Percentiles rank a stretch among this genome's conserved stretches.
Evolutionary conservation across 2,888 invertebrate genomes (phyloP).

Genomic region (Ectropis crepuscularia): DNA sequence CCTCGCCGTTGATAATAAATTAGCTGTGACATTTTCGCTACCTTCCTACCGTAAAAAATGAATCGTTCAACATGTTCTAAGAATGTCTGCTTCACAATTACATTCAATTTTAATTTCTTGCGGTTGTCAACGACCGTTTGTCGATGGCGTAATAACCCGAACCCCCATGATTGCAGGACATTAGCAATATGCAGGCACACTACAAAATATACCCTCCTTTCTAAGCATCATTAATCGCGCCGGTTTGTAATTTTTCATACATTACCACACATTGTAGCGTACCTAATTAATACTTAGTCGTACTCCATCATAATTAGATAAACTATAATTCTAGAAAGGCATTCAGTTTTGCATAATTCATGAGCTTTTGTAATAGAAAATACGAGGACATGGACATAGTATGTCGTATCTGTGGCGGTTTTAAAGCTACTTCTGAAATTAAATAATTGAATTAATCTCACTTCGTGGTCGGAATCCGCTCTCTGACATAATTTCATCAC

Average conservation of each 20-base stretch:
- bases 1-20: no score
- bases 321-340: constrained; percentile 44
- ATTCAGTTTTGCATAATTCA: constrained; percentile 42
- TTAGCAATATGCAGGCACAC: constrained; percentile 27
- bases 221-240: constrained; percentile 48
- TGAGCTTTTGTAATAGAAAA: constrained; percentile 26
- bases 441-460: constrained; percentile 12
- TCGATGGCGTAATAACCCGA: constrained; percentile 30
- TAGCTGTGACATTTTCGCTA: no score
- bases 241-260: constrained; percentile 46
- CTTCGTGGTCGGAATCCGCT: constrained; percentile 7
- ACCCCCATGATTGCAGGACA: constrained; percentile 37
- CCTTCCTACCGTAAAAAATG: no score
- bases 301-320: constrained; percentile 35
- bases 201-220: constrained; percentile 33
- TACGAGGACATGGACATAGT: constrained; percentile 4
- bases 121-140: constrained; percentile 21
- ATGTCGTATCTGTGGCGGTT: constrained; percentile 1
- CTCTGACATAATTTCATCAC: constrained; percentile 21
- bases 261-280: constrained; percentile 44
- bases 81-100: no score
- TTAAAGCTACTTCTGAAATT: constrained; percentile 7
- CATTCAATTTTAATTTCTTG: no score
- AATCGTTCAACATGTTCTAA: no score
- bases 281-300: constrained; percentile 38